Evolutionary conservation across 2,888 invertebrate genomes (phyloP), one percentile per base, ranked within the genome.

Genomic region (Elegia similella): DNA sequence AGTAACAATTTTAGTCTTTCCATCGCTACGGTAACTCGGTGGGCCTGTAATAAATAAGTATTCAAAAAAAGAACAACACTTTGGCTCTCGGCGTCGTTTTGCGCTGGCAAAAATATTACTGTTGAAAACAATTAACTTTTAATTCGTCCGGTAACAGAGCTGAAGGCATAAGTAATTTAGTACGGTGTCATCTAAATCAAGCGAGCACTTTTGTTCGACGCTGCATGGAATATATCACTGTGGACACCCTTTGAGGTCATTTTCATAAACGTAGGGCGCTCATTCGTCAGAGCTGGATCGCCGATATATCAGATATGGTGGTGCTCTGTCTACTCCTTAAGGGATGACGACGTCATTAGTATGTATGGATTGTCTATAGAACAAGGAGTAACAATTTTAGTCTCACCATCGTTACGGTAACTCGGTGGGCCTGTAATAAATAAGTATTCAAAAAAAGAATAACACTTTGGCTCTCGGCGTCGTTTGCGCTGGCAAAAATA

Each of bases 91-190:
- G 59, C 43, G 57, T 52, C 59, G 68, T 67, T 70, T 75, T 70
- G 66, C 70, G 63, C 67, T 65, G 60, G 70, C 72, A 73, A 74
- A 72, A 83, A 76, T 80, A 84, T 78, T 73, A 69, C 71, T 72
- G 71, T 74, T 76, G 75, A 75, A 82, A 84, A 84, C 86, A 83
- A 86, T 86, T 84, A 84, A 74, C 74, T 72, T 76, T 80, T 74
- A 78, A 78, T 79, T 68, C 66, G 60, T 59, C 65, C 59, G 56
- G 68, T 64, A 68, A 65, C 62, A 59, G 66, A 63, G 63, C 68
- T 69, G 69, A 68, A 61, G 71, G 64, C 70, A 72, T 78, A 71
- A 80, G 75, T 78, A 77, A 82, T 79, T 73, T 75, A 72, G 69
- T 72, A 70, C 67, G 62, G 62, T 75, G 75, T 79, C 78, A 69